Conservation (phyloP, 2,888 invertebrate species). For the Mesorhabditis belari region DNA sequence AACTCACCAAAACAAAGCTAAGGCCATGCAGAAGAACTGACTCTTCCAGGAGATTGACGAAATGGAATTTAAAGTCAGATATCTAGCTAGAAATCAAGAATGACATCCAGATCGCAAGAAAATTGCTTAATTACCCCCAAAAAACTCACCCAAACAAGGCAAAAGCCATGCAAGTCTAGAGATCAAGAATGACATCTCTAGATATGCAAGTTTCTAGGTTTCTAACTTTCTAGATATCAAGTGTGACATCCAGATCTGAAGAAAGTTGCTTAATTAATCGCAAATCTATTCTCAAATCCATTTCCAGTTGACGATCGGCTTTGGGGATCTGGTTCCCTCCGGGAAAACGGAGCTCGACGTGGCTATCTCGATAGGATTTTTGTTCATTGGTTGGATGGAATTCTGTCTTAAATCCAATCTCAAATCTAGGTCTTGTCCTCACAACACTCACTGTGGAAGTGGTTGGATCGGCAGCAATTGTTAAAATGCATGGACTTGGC, state of each 20-base stretch:
- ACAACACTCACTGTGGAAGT: conserved; percentile 36
- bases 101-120: too few relatives aligned
- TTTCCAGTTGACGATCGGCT: conserved; percentile 48
- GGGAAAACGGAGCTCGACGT: conserved; percentile 13
- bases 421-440: conserved; percentile 3
- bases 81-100: too few relatives aligned
- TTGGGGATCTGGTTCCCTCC: conserved; percentile 46
- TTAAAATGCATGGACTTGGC: conserved; percentile 24
- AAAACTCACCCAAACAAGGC: background rate
- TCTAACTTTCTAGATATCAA: too few relatives aligned
- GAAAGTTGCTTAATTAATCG: background rate
- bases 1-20: conserved; percentile 51
- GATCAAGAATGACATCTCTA: background rate
- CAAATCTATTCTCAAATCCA: too few relatives aligned
- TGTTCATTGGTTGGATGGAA: conserved; percentile 48
- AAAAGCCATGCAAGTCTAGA: background rate
- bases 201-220: too few relatives aligned
- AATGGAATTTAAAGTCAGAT: background rate
- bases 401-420: conserved; percentile 15
- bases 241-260: background rate
- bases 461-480: conserved; percentile 38
- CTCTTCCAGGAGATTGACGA: conserved; percentile 32
- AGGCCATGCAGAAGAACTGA: conserved; percentile 48
- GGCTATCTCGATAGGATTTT: conserved; percentile 45
- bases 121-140: background rate